Base-by-base conservation (phyloP, 2,797 vertebrate genomes). In the Pangasius mekongensis region DNA sequence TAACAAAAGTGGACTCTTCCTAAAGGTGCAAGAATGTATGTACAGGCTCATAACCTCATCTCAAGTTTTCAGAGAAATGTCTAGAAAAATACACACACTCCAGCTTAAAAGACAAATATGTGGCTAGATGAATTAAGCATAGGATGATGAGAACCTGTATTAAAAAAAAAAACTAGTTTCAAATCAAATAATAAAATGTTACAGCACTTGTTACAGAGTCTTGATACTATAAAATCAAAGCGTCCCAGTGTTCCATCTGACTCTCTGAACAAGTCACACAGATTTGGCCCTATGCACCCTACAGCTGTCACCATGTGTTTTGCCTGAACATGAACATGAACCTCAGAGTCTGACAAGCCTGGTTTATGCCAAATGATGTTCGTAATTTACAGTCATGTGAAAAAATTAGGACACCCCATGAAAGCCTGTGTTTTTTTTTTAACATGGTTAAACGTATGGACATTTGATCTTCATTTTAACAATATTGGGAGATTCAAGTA, bases 251-350 rank as follows among this genome's bases (percentile, higher is more conserved):
- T 24, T 24, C 33, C 20, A 43, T 43, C 36, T 24, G 36, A 73
- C 39, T 73, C 30, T 16, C 66, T 33, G 66, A 69, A 36, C 66
- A 69, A 69, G 30, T 73, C 71, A 43, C 71, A 69, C 30, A 69
- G n/a, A 47, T 74, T 77, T 54, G 27, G 13, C 74, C 49, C n/a
- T 18, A 3, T 16, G 27, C 14, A 30, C 27, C 76, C 5, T 16
- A 18, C 76, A 78, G 76, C 76, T 78, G 47, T 30, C 14, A 78
- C n/a, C 13, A 52, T 78, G 49, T 78, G 74, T n/a, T 58, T 33
- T 56, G 30, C 52, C 8, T 58, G 52, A 58, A 80, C 8, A 36
- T 36, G 18, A 80, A 36, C n/a, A n/a, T n/a, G n/a, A 78, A 58
- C 54, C 18, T 14, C 30, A 20, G 3, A 33, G 76, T 56, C n/a